Conservation (phyloP, 1,140 invertebrate genomes). For the Tenebrio molitor region DNA sequence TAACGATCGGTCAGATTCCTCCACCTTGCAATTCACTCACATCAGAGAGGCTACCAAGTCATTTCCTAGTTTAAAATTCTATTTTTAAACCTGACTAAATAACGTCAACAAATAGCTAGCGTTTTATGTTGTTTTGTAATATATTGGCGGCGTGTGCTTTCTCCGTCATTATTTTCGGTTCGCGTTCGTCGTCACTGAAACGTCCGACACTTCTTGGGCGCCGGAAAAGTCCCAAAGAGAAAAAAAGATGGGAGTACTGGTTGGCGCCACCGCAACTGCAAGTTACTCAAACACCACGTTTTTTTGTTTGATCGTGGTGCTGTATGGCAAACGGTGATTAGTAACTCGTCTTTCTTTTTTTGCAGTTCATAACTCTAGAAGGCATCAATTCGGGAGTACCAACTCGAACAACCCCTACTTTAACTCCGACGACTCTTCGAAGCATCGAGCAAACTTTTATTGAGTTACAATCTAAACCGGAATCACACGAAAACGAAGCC, state of each 20-base stretch:
- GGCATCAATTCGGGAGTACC: constrained; percentile 87
- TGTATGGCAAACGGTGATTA: too few relatives aligned
- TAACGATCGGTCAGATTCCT: neutral
- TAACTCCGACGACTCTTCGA: constrained; percentile 93
- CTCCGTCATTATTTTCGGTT: neutral
- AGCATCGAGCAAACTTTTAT: constrained; percentile 90
- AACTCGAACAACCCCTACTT: constrained; percentile 89
- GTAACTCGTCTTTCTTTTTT: too few relatives aligned
- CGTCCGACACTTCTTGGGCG: neutral
- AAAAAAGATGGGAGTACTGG: too few relatives aligned
- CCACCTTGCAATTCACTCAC: constrained; percentile 13
- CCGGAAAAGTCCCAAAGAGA: neutral
- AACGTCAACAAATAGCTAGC: constrained; percentile 40
- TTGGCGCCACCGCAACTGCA: too few relatives aligned
- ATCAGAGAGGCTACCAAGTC: constrained; percentile 17
- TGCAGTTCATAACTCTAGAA: constrained; percentile 85
- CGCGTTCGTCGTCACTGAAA: neutral
- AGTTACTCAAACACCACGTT: too few relatives aligned
- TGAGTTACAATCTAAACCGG: constrained; percentile 77
- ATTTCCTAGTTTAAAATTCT: constrained; percentile 49
- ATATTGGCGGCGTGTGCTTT: constrained; percentile 24
- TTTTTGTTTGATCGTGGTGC: too few relatives aligned
- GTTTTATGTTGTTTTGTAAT: constrained; percentile 40
- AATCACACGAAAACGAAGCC: constrained; percentile 85
- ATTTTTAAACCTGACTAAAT: constrained; percentile 48